phyloP scores from a whole-genome alignment of 2,113 vertebrate species.

The Propithecus coquereli region DNA sequence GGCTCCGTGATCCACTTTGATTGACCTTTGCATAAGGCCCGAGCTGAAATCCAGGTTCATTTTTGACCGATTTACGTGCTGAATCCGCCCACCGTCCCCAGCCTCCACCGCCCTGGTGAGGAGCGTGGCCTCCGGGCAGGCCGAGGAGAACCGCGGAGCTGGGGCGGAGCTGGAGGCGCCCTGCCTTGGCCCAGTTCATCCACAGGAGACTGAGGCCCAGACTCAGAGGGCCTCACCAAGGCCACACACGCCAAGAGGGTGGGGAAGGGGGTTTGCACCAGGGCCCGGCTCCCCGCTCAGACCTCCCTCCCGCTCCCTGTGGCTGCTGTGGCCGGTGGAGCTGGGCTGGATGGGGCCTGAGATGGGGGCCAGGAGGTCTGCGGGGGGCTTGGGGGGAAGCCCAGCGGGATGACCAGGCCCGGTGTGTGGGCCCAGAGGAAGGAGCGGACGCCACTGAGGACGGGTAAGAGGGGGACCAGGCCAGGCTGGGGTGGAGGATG shows the following conservation, averaged over 20 bases:
- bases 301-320: background rate
- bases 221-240: no score
- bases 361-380: background rate
- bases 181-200: no score
- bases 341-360: background rate
- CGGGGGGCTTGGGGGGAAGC: background rate
- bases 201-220: no score
- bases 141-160: no score
- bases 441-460: background rate
- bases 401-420: background rate
- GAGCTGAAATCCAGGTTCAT: background rate
- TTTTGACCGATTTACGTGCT: background rate
- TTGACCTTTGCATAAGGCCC: background rate
- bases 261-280: background rate
- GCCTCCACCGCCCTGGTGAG: no score
- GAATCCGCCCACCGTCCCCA: background rate
- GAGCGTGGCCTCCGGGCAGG: no score
- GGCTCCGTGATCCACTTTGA: rapidly evolving
- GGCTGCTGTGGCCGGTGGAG: rapidly evolving
- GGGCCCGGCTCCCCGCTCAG: background rate
- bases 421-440: background rate
- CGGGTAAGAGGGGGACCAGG: background rate
- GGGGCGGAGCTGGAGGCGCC: no score
- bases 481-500: background rate
- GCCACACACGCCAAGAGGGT: no score